Evolutionary conservation across 2,888 invertebrate genomes (phyloP).

Genomic region (Metopia argyrocephala): DNA sequence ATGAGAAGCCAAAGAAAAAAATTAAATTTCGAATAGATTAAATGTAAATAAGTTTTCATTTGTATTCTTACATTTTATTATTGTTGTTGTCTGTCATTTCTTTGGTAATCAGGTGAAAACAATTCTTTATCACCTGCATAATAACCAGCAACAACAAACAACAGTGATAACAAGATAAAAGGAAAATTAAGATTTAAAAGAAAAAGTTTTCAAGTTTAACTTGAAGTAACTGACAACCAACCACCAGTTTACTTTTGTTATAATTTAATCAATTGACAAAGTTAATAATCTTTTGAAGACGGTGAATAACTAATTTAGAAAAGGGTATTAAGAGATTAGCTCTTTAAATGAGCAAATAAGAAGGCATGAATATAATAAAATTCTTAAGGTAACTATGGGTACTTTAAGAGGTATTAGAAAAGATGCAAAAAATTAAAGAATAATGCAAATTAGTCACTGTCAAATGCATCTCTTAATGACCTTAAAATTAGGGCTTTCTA

Average conservation of each 20-base stretch:
- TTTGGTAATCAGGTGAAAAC: slow-evolving; percentile 42
- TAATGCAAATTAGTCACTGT: too few species aligned
- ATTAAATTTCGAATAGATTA: slow-evolving; percentile 60
- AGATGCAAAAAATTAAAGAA: too few species aligned
- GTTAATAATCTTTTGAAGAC: background rate
- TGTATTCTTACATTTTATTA: slow-evolving; percentile 23
- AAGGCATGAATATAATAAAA: too few species aligned
- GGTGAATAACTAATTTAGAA: background rate
- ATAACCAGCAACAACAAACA: background rate
- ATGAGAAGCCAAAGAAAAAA: slow-evolving; percentile 43
- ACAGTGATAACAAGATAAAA: background rate
- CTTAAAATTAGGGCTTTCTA: too few species aligned
- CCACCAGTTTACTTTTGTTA: background rate
- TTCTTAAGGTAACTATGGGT: too few species aligned
- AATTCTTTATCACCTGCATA: slow-evolving; percentile 2
- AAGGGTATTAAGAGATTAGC: too few species aligned
- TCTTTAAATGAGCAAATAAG: too few species aligned
- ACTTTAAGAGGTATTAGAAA: too few species aligned
- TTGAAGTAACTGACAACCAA: too few species aligned
- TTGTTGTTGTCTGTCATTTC: background rate
- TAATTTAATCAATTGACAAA: background rate
- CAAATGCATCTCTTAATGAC: too few species aligned
- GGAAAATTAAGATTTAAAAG: slow-evolving; percentile 43
- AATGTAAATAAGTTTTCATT: slow-evolving; percentile 53
- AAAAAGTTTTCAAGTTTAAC: slow-evolving; percentile 36